A percentile compares a stretch with the other conserved stretches of the same genome.
These are phyloP conservation scores for Plagodis dolabraria DNA, from an alignment of 2,888 invertebrate species.

Conservation along the genomic window DNA sequence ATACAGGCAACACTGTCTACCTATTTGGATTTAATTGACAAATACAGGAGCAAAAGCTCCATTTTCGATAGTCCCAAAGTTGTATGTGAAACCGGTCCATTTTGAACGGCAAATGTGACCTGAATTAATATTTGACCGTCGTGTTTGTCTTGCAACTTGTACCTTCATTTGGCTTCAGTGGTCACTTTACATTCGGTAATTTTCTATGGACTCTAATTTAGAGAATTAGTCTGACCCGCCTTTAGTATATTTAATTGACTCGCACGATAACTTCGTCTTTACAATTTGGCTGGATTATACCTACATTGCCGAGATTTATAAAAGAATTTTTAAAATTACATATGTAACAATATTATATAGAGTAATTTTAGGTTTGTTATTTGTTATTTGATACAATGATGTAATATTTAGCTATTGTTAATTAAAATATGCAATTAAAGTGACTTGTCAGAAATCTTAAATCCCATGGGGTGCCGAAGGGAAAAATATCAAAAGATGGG, in stretches of 20 bases:
- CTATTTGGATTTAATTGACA: slow-evolving; percentile 74
- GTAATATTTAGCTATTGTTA: too few relatives aligned
- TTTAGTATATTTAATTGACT: slow-evolving; percentile 58
- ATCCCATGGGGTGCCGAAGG: too few relatives aligned
- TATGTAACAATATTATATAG: neutral
- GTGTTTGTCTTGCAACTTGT: slow-evolving; percentile 63
- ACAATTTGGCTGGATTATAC: slow-evolving; percentile 37
- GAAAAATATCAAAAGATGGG: too few relatives aligned
- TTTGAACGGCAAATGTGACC: slow-evolving; percentile 76
- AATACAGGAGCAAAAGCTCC: slow-evolving; percentile 71
- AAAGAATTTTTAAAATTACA: neutral
- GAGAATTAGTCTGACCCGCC: slow-evolving; percentile 57
- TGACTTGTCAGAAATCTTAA: too few relatives aligned
- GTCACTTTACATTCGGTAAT: slow-evolving; percentile 60
- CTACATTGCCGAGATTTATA: slow-evolving; percentile 11
- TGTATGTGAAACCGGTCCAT: slow-evolving; percentile 76
- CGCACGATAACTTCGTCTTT: slow-evolving; percentile 43
- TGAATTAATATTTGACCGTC: slow-evolving; percentile 80
- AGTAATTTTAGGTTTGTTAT: too few relatives aligned
- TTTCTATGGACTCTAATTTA: slow-evolving; percentile 69
- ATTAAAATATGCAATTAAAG: too few relatives aligned
- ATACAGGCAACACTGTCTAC: slow-evolving; percentile 23
- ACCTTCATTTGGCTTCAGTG: slow-evolving; percentile 66
- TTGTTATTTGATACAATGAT: too few relatives aligned
- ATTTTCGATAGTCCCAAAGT: slow-evolving; percentile 77